Base-by-base conservation (phyloP, 2,113 vertebrate species). In the Stictonetta naevosa region DNA sequence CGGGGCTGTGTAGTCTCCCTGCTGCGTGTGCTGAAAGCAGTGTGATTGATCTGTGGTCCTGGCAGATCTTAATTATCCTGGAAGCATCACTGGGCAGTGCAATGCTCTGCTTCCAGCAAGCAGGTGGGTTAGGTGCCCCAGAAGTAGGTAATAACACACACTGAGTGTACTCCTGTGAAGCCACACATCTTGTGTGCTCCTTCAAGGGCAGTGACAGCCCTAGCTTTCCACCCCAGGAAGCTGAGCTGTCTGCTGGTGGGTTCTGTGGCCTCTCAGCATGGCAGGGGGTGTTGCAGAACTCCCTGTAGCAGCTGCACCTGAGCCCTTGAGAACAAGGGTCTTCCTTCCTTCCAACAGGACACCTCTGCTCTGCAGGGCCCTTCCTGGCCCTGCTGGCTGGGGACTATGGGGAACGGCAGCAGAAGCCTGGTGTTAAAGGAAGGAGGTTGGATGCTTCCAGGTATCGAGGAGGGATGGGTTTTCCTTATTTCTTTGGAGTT, bases 271-370 rank as follows among this genome's bases (percentile, higher is more conserved):
- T 66, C 60, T 34, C 48, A 46, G 71, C 14, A 53, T 64, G 58
- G 52, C 31, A 84, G 33, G 7, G 12, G 17, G 6, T 5, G 26
- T 88, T 85, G 19, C 40, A 73, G 33, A 73, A 64, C 59, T 23
- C 31, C 8, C 21, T 29, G 29, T 13, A n/a, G 36, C 11, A 52
- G 5, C 66, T 68, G 68, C 31, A 14, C 66, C 33, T 46, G 56
- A 33, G 2, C 22, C 53, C 50, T 82, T 66, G 46, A 78, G 58
- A 16, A 31, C 25, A 16, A 20, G 4, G 21, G 71, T 73, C 62
- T 8, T 44, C 2, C 2, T 68, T 21, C 11, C 7, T 69, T 25
- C 63, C 58, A 5, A 33, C 0, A 0, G 23, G 17, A 68, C 28
- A 29, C 38, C 18, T 29, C 42, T 81, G 56, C 3, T 1, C 66